Percentiles rank a stretch among this genome's conserved stretches.
These are phyloP conservation scores for Lamellibrachia luymesi DNA, from an alignment of 1,140 invertebrate genomes.

Conservation along the genomic window DNA sequence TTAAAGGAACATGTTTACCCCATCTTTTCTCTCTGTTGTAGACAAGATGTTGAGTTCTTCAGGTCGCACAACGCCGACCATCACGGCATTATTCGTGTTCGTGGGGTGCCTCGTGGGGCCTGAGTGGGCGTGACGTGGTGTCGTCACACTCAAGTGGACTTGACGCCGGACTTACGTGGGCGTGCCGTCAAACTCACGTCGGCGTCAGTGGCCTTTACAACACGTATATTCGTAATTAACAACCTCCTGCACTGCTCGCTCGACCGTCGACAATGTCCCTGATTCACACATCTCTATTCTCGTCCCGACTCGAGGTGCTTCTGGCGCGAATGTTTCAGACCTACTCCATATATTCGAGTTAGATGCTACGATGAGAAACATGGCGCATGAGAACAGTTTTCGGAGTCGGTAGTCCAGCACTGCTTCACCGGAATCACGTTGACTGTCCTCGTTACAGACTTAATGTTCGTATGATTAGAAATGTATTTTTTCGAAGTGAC, in stretches of 20 bases:
- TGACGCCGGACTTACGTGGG: background rate
- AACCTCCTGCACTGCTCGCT: too few relatives aligned
- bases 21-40: background rate
- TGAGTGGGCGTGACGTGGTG: background rate
- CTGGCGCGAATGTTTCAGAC: too few relatives aligned
- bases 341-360: too few relatives aligned
- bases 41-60: background rate
- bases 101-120: background rate
- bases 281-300: too few relatives aligned
- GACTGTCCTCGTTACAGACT: too few relatives aligned
- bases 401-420: too few relatives aligned
- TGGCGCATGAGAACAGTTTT: too few relatives aligned
- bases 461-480: background rate
- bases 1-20: background rate
- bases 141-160: background rate
- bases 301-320: too few relatives aligned
- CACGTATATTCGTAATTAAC: too few relatives aligned
- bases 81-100: background rate
- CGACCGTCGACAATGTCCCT: too few relatives aligned
- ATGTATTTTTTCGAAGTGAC: background rate
- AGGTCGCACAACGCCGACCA: background rate
- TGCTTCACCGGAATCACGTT: too few relatives aligned
- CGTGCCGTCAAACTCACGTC: background rate
- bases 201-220: background rate
- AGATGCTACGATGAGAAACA: too few relatives aligned